Percentiles rank a stretch among this genome's conserved stretches.
phyloP scores from a whole-genome alignment of 2,888 invertebrate species.

The Thecophora atra region DNA sequence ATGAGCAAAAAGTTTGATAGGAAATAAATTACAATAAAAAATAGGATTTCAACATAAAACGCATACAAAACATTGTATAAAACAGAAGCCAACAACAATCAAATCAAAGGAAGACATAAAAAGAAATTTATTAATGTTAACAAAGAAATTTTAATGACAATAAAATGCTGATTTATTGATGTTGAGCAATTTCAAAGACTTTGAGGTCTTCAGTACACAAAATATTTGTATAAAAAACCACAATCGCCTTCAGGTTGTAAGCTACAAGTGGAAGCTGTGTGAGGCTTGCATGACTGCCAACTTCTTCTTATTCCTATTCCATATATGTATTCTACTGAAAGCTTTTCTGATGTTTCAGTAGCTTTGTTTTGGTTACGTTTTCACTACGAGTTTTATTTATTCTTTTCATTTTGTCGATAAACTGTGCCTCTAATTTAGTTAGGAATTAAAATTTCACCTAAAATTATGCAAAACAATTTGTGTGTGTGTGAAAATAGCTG shows the following conservation, averaged over 20 bases:
- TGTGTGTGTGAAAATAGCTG: no score
- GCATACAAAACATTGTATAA: no score
- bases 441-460: neutral
- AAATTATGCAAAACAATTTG: conserved; percentile 8
- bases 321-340: no score
- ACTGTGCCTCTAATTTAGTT: neutral
- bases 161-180: no score
- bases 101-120: neutral
- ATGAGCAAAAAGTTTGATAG: conserved; percentile 1
- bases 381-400: neutral
- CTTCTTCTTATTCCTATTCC: no score
- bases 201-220: no score
- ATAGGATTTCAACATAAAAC: neutral
- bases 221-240: neutral
- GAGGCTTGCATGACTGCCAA: no score
- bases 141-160: no score
- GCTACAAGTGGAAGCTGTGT: no score
- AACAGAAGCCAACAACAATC: neutral
- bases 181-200: neutral
- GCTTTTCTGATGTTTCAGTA: no score
- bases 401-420: conserved; percentile 2
- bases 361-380: neutral
- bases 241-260: no score
- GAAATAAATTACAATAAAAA: neutral
- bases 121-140: neutral